Percentiles rank a stretch among this genome's conserved stretches.
These are phyloP conservation scores for Aspidoscelis tigris DNA, from an alignment of 2,113 vertebrate genomes.

Conservation along the genomic window DNA sequence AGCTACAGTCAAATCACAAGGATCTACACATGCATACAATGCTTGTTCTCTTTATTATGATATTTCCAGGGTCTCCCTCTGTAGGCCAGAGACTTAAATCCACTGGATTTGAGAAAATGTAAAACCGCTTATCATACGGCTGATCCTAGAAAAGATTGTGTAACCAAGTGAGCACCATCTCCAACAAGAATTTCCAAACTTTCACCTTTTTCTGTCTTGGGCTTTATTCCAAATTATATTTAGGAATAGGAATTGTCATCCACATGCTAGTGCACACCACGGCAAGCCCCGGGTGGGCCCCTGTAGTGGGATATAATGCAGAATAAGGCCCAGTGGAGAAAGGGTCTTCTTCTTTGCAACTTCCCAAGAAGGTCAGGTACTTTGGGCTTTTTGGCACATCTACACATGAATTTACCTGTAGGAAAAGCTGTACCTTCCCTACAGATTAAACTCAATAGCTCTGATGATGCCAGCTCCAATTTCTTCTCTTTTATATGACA, in stretches of 20 bases:
- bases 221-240: too few relatives aligned
- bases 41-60: neutral
- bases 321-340: too few relatives aligned
- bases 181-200: constrained; percentile 41
- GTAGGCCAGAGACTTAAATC: neutral
- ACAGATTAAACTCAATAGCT: constrained; percentile 75
- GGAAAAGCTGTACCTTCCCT: constrained; percentile 69
- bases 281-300: too few relatives aligned
- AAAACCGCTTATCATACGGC: neutral
- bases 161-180: neutral
- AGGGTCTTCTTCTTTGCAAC: constrained; percentile 42
- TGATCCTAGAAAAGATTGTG: constrained; percentile 34
- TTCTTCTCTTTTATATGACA: constrained; percentile 69
- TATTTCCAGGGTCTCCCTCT: neutral
- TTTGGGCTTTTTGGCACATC: constrained; percentile 65
- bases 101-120: neutral
- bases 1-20: neutral
- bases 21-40: neutral
- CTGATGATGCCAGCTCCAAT: constrained; percentile 67
- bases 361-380: constrained; percentile 68
- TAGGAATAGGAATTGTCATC: too few relatives aligned
- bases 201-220: too few relatives aligned
- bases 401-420: constrained; percentile 74
- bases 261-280: too few relatives aligned
- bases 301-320: too few relatives aligned